Evolutionary conservation across 2,797 vertebrate species (phyloP).

Genomic region (Sitta carolinensis): DNA sequence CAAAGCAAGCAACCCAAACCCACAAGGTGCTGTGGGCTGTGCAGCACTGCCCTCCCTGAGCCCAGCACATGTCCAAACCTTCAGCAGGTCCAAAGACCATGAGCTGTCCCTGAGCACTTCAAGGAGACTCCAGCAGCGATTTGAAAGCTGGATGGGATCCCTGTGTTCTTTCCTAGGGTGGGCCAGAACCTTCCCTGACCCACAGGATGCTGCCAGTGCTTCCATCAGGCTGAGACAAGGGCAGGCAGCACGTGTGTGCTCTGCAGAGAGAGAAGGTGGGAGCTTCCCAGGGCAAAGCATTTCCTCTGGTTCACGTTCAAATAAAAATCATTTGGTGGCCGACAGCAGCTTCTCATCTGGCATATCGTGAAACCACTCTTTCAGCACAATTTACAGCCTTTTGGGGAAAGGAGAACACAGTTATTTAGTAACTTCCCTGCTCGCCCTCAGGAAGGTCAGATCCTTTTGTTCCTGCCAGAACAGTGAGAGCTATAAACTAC

Average conservation of each 20-base stretch:
- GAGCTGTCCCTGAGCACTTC: not conserved
- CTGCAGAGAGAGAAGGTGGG: not conserved
- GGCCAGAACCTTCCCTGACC: too few relatives aligned
- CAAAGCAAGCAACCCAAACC: not conserved
- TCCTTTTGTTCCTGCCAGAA: constrained; percentile 58
- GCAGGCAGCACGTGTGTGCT: fast-evolving
- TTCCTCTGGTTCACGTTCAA: constrained; percentile 43
- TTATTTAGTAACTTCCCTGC: constrained; percentile 71
- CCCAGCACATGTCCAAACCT: fast-evolving
- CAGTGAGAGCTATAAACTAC: constrained; percentile 44
- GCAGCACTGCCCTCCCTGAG: not conserved
- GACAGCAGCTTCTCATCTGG: constrained; percentile 63
- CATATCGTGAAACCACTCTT: constrained; percentile 61
- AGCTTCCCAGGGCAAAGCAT: constrained; percentile 3
- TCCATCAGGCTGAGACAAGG: not conserved
- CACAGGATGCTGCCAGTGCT: fast-evolving
- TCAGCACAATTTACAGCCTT: constrained; percentile 73
- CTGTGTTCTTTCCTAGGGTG: not conserved
- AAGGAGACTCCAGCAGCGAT: fast-evolving
- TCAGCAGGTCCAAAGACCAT: not conserved
- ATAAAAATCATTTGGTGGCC: constrained; percentile 58
- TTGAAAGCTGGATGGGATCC: not conserved
- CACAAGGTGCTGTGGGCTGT: not conserved
- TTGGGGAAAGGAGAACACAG: constrained; percentile 60
- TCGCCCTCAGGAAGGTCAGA: constrained; percentile 62